Base-by-base conservation (phyloP, 1,140 invertebrate species). In the Calliphora vicina region DNA sequence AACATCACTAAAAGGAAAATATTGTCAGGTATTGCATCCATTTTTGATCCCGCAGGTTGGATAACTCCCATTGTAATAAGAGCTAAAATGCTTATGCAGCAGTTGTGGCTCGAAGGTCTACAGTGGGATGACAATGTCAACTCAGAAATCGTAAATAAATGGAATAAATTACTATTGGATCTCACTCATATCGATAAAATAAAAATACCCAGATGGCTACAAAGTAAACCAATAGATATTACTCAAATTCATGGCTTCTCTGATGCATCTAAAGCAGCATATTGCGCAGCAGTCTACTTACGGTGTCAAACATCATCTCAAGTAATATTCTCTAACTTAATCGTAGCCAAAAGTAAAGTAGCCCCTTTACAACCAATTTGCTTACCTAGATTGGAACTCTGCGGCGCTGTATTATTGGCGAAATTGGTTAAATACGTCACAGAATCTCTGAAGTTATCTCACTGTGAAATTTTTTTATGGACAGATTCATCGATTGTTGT, bases 21-120 rank as follows among this genome's bases (percentile, higher is more conserved):
- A n/a, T 23, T 67, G n/a, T 67, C 61, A 1, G n/a, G n/a, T n/a
- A 20, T 67, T n/a, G 61, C 61, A 20, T 23, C n/a, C 1, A n/a
- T 80, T 15, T 80, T 80, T 17, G 76, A 80, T 20, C 76, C 76
- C 1, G 29, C 42, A 15, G 76, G 76, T n/a, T 25, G 29, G 20
- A 43, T 80, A 43, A 35, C 35, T 5, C 29, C 29, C 6, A 15
- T 45, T 5, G n/a, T 80, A 25, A 80, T 80, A 15, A 20, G 25
- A 17, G 80, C 45, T 6, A 81, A 81, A 61, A 15, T 81, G 13
- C 12, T 81, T 12, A 26, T 81, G 80, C 80, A 81, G 15, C 20
- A 81, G 12, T 25, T 81, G 2, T 81, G 80, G 80, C 23, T 27
- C 12, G 25, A 27, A 12, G 50, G 80, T 10, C 13, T 57, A 25